phyloP scores from a whole-genome alignment of 2,888 invertebrate species.

The Ctenicera cuprea region DNA sequence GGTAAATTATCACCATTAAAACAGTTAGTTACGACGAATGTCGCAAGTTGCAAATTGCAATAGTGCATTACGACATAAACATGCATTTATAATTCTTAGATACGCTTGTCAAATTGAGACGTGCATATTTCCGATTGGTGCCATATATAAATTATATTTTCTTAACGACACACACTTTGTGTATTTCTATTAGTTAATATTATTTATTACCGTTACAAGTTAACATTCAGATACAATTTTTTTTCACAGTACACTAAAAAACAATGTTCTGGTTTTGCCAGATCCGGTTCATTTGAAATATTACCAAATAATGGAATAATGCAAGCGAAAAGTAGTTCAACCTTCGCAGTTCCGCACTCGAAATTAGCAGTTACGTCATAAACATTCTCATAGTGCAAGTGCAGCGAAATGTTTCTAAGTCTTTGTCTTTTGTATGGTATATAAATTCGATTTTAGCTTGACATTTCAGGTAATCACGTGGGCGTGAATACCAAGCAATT shows the following conservation, averaged over 20 bases:
- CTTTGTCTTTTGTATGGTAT: not conserved
- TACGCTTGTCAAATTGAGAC: slow-evolving; percentile 13
- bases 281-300: slow-evolving; percentile 1
- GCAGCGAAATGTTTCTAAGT: not conserved
- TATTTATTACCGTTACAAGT: not conserved
- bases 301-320: slow-evolving; percentile 17
- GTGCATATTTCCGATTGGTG: slow-evolving; percentile 7
- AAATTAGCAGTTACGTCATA: not conserved
- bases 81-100: slow-evolving; percentile 9
- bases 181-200: not conserved
- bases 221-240: not conserved
- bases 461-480: slow-evolving; percentile 4
- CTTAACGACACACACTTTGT: not conserved
- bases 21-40: not conserved
- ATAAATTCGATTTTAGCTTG: slow-evolving; percentile 1
- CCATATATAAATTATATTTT: slow-evolving; percentile 10
- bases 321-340: slow-evolving; percentile 13
- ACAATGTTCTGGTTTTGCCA: not conserved
- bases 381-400: slow-evolving; percentile 2
- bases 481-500: not conserved
- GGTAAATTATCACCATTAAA: no score
- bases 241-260: not conserved
- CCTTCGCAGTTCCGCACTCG: slow-evolving; percentile 19
- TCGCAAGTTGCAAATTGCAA: not conserved
- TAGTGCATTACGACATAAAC: slow-evolving; percentile 6